These are phyloP conservation scores for Musca domestica DNA, from an alignment of 1,140 invertebrate species.

Conservation along the genomic window DNA sequence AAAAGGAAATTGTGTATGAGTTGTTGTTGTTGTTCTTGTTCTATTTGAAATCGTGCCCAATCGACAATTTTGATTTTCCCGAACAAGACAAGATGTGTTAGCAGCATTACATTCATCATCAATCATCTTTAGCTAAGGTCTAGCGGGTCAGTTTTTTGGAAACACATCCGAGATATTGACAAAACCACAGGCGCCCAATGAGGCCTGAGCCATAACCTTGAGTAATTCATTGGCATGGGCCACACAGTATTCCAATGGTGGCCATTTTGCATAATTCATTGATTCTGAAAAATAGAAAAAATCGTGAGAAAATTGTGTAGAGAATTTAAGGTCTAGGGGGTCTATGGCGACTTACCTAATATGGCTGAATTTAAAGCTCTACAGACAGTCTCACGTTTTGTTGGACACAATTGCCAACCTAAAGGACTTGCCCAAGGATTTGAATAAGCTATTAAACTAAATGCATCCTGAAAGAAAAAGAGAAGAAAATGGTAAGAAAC, in stretches of 20 bases:
- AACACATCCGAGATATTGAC: constrained; percentile 74
- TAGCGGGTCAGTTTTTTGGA: constrained; percentile 60
- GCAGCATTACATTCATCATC: constrained; percentile 23
- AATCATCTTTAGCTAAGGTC: constrained; percentile 47
- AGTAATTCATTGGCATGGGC: constrained; percentile 86
- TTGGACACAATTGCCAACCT: constrained; percentile 89
- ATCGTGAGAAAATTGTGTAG: not conserved
- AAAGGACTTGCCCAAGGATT: constrained; percentile 97
- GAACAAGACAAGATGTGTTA: too few relatives aligned
- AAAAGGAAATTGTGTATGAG: not conserved
- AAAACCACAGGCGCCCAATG: constrained; percentile 92
- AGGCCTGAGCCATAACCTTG: constrained; percentile 82
- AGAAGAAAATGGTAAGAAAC: constrained; percentile 1
- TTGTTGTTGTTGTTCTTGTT: not conserved
- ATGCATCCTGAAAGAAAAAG: constrained; percentile 74
- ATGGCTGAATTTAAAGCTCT: constrained; percentile 96
- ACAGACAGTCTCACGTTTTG: constrained; percentile 90
- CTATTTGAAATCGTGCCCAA: too few relatives aligned
- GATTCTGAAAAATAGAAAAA: constrained; percentile 67
- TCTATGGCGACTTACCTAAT: constrained; percentile 63
- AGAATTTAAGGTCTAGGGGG: not conserved
- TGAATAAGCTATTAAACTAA: constrained; percentile 95
- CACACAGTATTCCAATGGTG: constrained; percentile 87
- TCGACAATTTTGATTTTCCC: too few relatives aligned
- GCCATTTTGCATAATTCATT: constrained; percentile 81